Percentiles rank a stretch among this genome's conserved stretches.
phyloP scores from a whole-genome alignment of 2,888 invertebrate genomes.

The Drosophila cyrtoloma region DNA sequence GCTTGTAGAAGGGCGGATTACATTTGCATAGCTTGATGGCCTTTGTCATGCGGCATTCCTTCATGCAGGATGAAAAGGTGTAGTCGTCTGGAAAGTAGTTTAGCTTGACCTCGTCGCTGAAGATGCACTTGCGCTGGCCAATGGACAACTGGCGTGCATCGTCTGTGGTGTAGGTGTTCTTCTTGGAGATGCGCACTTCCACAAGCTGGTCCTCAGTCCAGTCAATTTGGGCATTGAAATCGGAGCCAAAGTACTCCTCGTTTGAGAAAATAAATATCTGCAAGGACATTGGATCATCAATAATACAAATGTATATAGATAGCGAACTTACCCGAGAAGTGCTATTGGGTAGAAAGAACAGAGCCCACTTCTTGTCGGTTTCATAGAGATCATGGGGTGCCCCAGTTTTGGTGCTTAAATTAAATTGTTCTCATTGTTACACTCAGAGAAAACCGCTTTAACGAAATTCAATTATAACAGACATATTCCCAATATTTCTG shows the following conservation, averaged over 20 bases:
- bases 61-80: constrained; percentile 91
- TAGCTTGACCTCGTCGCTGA: constrained; percentile 89
- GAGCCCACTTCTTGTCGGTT: constrained; percentile 85
- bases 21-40: constrained; percentile 89
- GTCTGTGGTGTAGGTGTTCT: constrained; percentile 91
- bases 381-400: constrained; percentile 84
- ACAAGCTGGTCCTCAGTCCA: constrained; percentile 87
- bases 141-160: constrained; percentile 90
- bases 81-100: constrained; percentile 87
- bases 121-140: constrained; percentile 90
- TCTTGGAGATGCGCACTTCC: constrained; percentile 87
- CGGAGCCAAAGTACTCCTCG: constrained; percentile 90
- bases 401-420: constrained; percentile 68
- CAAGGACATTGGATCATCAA: neutral
- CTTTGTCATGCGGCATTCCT: constrained; percentile 90
- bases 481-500: neutral
- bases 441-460: neutral
- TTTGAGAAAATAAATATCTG: constrained; percentile 87
- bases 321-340: constrained; percentile 69
- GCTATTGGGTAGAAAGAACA: constrained; percentile 82
- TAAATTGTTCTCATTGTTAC: neutral
- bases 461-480: neutral
- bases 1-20: constrained; percentile 90
- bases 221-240: constrained; percentile 89
- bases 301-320: neutral